phyloP scores from a whole-genome alignment of 1,140 invertebrate genomes.

The Drosophila pseudoobscura region DNA sequence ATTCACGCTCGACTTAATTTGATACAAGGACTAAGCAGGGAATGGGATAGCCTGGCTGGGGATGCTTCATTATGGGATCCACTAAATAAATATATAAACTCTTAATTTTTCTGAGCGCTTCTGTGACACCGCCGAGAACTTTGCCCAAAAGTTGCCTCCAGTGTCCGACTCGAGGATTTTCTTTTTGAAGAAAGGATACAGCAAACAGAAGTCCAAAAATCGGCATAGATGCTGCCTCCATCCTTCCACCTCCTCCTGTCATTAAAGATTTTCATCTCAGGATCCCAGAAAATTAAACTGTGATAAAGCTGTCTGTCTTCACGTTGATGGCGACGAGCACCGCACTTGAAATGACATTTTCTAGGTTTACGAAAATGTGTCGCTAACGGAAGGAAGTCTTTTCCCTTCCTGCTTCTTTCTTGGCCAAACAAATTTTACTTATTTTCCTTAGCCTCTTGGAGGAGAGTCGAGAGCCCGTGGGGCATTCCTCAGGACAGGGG shows the following conservation, averaged over 20 bases:
- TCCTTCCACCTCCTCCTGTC: slow-evolving; percentile 1
- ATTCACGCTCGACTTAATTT: slow-evolving; percentile 65
- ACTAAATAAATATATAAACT: slow-evolving; percentile 74
- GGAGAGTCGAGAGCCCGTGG: slow-evolving; percentile 1
- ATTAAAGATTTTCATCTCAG: slow-evolving; percentile 37
- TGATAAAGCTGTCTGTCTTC: slow-evolving; percentile 61
- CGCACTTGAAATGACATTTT: slow-evolving; percentile 53
- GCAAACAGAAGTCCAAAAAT: slow-evolving; percentile 34
- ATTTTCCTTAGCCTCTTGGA: slow-evolving; percentile 34
- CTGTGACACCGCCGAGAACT: slow-evolving; percentile 4
- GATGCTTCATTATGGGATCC: slow-evolving; percentile 43
- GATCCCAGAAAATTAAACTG: slow-evolving; percentile 60
- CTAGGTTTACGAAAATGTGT: slow-evolving; percentile 25
- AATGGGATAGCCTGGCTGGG: slow-evolving; percentile 20
- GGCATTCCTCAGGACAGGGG: slow-evolving; percentile 15
- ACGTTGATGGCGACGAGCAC: no score
- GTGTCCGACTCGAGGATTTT: slow-evolving; percentile 17
- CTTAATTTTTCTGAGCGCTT: slow-evolving; percentile 58
- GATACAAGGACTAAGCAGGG: slow-evolving; percentile 17
- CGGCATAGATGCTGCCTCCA: not conserved
- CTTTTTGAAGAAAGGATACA: slow-evolving; percentile 20
- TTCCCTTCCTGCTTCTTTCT: slow-evolving; percentile 3
- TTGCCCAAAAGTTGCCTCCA: slow-evolving; percentile 32
- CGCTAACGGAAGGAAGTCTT: slow-evolving; percentile 9
- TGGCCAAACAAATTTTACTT: slow-evolving; percentile 32